Base-by-base conservation (phyloP, 2,797 vertebrate genomes). In the Melanotaenia parkinsoni region DNA sequence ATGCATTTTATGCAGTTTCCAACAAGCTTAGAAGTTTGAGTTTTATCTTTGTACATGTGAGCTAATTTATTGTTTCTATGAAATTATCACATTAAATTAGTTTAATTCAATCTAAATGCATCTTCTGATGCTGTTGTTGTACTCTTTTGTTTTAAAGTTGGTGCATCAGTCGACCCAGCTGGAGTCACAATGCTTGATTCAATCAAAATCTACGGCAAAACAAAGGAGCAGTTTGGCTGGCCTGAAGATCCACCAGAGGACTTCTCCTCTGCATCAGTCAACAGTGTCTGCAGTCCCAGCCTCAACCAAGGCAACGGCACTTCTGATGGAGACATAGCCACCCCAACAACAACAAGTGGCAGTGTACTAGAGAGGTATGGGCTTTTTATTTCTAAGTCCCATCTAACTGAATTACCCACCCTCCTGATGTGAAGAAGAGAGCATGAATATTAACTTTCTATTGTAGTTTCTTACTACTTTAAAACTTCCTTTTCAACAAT, bases 151-250 rank as follows among this genome's bases (percentile, higher is more conserved):
- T 58, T 72, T 67, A 58, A 87, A 99, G 98, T 99, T 63, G 98
- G 98, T 9, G 97, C 98, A 2, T 99, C 98, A 0, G 98, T 98
- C 75, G 98, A 99, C 91, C 98, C 98, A 3, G 97, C 98, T n/a
- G 98, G 98, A 30, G 98, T 99, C 83, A 99, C 98, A 13, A 99
- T 99, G 98, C 95, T 99, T 30, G 98, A 99, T 74, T 98, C 98
- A 24, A 93, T 99, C 68, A 99, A 99, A 88, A 96, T 99, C 63
- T 99, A 99, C 5, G 98, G 98, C 73, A 99, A 99, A 94, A 98
- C 98, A 37, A 99, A 99, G 85, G 98, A 99, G 86, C 98, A 99
- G 90, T 99, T 99, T 78, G 98, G 98, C 47, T 99, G 98, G 98
- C 98, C 98, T 0, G 98, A 99, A 8, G 98, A 99, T 70, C 96